A percentile compares a stretch with the other conserved stretches of the same genome.
phyloP scores from a whole-genome alignment of 2,888 invertebrate genomes.

The Conistra vaccinii region DNA sequence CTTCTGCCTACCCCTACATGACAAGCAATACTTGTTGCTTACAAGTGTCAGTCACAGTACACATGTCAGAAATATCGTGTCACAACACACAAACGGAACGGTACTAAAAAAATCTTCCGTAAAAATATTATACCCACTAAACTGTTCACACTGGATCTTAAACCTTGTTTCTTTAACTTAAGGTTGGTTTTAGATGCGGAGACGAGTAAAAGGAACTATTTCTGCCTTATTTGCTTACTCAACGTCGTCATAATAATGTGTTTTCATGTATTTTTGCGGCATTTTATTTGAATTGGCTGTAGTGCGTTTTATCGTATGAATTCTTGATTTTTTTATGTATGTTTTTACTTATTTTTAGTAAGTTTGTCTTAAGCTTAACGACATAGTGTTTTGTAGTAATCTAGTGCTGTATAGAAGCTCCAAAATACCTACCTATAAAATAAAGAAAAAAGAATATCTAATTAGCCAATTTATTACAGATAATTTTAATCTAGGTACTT shows the following conservation, averaged over 20 bases:
- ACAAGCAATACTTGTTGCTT: slow-evolving; percentile 66
- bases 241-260: slow-evolving; percentile 71
- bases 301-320: slow-evolving; percentile 45
- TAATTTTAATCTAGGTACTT: not conserved
- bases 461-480: not conserved
- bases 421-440: no score
- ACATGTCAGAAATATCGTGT: slow-evolving; percentile 68
- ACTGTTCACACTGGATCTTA: slow-evolving; percentile 16
- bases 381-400: not conserved
- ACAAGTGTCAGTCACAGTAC: slow-evolving; percentile 66
- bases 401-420: not conserved
- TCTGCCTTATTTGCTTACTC: slow-evolving; percentile 72
- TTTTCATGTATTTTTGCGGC: slow-evolving; percentile 61
- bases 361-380: not conserved
- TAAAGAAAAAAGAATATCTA: not conserved
- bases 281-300: slow-evolving; percentile 56
- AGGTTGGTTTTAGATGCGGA: slow-evolving; percentile 40
- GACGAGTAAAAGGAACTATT: slow-evolving; percentile 62
- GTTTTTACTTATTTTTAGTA: slow-evolving; percentile 15
- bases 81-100: slow-evolving; percentile 52
- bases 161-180: slow-evolving; percentile 34
- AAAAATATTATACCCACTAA: slow-evolving; percentile 61
- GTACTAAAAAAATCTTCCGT: slow-evolving; percentile 68
- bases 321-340: slow-evolving; percentile 41
- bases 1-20: slow-evolving; percentile 44